Base-by-base conservation (phyloP, 92 coral and sea anemone species). In the Bergia sp. region DNA sequence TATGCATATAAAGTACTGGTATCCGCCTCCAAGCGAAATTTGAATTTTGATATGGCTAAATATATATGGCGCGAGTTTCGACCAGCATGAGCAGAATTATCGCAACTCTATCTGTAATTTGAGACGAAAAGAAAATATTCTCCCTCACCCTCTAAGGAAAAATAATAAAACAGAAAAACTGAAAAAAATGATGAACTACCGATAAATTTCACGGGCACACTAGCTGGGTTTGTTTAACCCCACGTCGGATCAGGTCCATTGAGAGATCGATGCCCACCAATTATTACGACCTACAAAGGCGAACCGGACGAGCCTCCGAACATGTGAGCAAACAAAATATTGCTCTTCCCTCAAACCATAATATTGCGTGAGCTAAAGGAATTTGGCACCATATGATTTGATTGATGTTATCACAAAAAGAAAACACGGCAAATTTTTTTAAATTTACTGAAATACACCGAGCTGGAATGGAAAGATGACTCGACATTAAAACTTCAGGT, bases 1-100 rank as follows among this genome's bases (percentile, higher is more conserved):
- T 84, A 84, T 84, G 87, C 87, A 47, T 71, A 55, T 7, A 57
- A 21, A 36, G 37, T 29, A 44, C 6, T 12, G 45, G 47, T 67
- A 84, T 84, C 87, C 87, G 87, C 87, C 87, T 84, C 87, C 87
- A 53, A 69, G 78, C 87, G 87, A 84, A 84, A 84, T 71, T 84
- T 84, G 87, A 84, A 84, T 84, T 84, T 84, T 84, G 87, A 84
- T 84, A 84, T 84, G 87, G 20, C 78, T 36, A 49, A 50, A 45
- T 84, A 44, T 84, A 84, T 23, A 71, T 84, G 87, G 87, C 87
- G 57, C 74, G 65, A 84, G 78, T 71, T 84, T 47, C 29, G 65
- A 71, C 43, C 38, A 42, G 53, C 39, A 44, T 53, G 45, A 4
- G 45, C 44, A 61, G 37, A 44, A 38, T 64, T 82, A 64, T 82